Base-by-base conservation (phyloP, 2,888 invertebrate genomes). In the Melolontha melolontha region DNA sequence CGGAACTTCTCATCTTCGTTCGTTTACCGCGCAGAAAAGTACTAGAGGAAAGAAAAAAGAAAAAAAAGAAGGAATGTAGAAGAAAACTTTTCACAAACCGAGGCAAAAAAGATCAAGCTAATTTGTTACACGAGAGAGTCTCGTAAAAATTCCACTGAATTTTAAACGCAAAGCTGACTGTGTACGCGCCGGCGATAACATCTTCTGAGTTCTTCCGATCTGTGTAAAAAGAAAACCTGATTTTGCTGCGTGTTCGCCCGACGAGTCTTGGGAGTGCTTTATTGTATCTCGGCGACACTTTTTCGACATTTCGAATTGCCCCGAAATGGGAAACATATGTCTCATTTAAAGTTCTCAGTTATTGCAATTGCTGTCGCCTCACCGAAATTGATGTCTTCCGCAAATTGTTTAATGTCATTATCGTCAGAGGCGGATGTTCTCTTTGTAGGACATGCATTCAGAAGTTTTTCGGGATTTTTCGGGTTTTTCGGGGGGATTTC, bases 41-140 rank as follows among this genome's bases (percentile, higher is more conserved):
- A 6, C 7, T 10, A 1, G 10, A 34, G 7, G 10, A 6, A 34
- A 8, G 6, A 34, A 16, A 39, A 54, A 40, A 40, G 40, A 39
- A 16, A 41, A 27, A 47, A 29, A 44, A 44, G 1, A 12, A 10
- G 44, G 44, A n/a, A 27, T 11, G 29, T 44, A 12, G 10, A 27
- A 27, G 42, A 42, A 59, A 59, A 44, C 47, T 59, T 59, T 59
- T 29, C 44, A 42, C 44, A 59, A 59, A 29, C 27, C n/a, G 29
- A 44, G 59, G 59, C 44, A 59, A 59, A 59, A 55, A 59, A 44
- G 59, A 59, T 59, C 59, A 59, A 27, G 42, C 59, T 59, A 59
- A 59, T 59, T 59, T 59, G 59, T 59, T 59, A 59, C 59, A 42
- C 44, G 59, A 27, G 59, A 59, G 44, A 44, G 27, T 59, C 44